Conservation (phyloP, 2,113 vertebrate genomes). For the Etia nguti region DNA sequence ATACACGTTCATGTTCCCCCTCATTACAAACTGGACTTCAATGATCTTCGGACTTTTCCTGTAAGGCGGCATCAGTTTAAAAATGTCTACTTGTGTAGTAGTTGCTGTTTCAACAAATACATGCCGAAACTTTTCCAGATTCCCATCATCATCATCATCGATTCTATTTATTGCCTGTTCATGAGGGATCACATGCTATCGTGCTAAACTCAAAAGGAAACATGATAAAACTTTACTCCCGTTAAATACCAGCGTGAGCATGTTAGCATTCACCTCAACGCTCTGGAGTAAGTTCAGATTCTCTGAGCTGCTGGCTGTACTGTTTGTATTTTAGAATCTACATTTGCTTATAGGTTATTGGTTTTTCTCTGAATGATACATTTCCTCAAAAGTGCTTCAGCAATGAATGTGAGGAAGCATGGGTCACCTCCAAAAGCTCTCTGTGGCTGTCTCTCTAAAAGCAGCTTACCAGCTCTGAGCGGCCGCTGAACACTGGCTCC, state of each 20-base stretch:
- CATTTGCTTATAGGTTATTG: not conserved
- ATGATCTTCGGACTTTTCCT: not conserved
- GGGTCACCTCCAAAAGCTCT: conserved; percentile 45
- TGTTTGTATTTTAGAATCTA: not conserved
- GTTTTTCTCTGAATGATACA: not conserved
- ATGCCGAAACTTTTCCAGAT: not conserved
- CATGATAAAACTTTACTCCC: not conserved
- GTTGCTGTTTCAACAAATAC: not conserved
- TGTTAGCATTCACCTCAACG: not conserved
- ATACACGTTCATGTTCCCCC: not conserved
- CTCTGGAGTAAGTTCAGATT: not conserved
- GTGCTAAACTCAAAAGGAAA: not conserved
- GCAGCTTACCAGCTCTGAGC: conserved; percentile 34
- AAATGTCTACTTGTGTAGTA: accelerated
- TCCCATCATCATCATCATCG: not conserved
- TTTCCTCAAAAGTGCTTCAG: not conserved
- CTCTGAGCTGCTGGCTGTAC: not conserved
- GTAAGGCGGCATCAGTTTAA: not conserved
- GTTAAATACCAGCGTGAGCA: not conserved
- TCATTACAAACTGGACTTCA: not conserved
- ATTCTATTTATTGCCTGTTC: not conserved
- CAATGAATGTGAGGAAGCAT: not conserved
- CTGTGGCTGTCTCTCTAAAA: conserved; percentile 40
- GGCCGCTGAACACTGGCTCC: conserved; percentile 43
- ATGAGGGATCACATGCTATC: not conserved